Evolutionary conservation across 2,888 invertebrate genomes (phyloP), one percentile per base, ranked within the genome.

Genomic region (Strigamia crassipes): DNA sequence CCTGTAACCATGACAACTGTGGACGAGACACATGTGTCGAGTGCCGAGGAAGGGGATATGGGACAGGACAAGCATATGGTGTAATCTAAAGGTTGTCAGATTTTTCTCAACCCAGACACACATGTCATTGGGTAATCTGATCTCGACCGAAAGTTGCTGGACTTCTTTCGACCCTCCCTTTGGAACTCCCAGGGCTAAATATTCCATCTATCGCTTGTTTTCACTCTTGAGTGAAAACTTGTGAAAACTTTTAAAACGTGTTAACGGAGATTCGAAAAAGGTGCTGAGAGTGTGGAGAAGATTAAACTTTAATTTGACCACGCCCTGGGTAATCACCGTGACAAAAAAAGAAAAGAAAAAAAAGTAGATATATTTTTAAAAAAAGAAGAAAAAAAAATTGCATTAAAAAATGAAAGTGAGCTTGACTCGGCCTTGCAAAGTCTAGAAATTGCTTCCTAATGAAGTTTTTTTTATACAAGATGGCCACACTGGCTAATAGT

Each of bases 71-170:
- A 66, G 23, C 61, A 66, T 66, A 66, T 66, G 61, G 61, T 66
- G 61, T 66, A 66, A 66, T 66, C 61, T 66, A 66, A 66, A 21
- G 61, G 23, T 66, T 66, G 61, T 66, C 61, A 66, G 61, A 18
- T 66, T 66, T 66, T 66, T 23, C 61, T 66, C 6, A 23, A 23
- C 23, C 23, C 23, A 66, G 46, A 66, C 21, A 21, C 61, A 66
- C 61, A 66, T 66, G 61, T 66, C 61, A 66, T 66, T 66, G 61
- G 23, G 61, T 66, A 66, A 66, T 66, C 61, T 66, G 61, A 66
- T 66, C 61, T 66, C 23, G 8, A 23, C 21, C 23, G 21, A 66
- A 66, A 66, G 61, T 66, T 66, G 23, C 21, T 66, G 18, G 61
- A 66, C 21, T n/a, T 13, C 46, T 12, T 46, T 46, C 61, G 18